These are phyloP conservation scores for Pilophorus perplexus DNA, from an alignment of 2,888 invertebrate species.

Conservation along the genomic window DNA sequence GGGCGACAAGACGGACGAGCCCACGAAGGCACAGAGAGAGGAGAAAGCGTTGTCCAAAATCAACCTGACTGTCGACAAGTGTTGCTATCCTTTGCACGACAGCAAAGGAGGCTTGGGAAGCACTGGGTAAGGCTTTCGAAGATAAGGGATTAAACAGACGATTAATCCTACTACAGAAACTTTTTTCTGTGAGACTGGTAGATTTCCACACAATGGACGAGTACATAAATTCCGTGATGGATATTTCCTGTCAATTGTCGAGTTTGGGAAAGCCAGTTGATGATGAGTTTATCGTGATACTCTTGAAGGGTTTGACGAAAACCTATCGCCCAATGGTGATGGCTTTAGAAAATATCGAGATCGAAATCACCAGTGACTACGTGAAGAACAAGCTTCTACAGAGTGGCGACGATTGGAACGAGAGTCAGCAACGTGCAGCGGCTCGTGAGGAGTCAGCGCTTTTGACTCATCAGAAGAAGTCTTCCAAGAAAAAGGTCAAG, in stretches of 20 bases:
- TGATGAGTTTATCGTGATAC: constrained; percentile 3
- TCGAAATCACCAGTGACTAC: background rate
- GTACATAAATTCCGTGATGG: constrained; percentile 11
- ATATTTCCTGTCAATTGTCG: constrained; percentile 1
- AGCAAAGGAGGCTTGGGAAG: too few relatives aligned
- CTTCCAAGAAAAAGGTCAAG: constrained; percentile 11
- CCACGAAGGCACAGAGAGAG: background rate
- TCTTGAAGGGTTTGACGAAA: constrained; percentile 17
- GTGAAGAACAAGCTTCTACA: constrained; percentile 9
- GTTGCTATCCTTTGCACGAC: too few relatives aligned
- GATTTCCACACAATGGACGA: constrained; percentile 1
- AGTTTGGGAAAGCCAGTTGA: constrained; percentile 25
- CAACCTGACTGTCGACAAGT: background rate
- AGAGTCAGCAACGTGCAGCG: background rate
- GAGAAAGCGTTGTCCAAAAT: constrained; percentile 2
- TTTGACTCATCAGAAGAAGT: background rate
- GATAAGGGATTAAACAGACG: constrained; percentile 9
- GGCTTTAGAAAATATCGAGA: constrained; percentile 10
- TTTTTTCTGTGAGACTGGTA: constrained; percentile 21
- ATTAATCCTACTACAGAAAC: constrained; percentile 7
- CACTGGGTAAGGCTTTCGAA: constrained; percentile 9
- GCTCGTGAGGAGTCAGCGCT: background rate
- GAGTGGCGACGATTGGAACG: too few relatives aligned
- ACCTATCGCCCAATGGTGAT: constrained; percentile 1
- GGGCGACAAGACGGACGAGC: background rate